Percentiles rank a stretch among this genome's conserved stretches.
Evolutionary conservation across 2,888 invertebrate species (phyloP).

Genomic region (Ethmia dodecea): DNA sequence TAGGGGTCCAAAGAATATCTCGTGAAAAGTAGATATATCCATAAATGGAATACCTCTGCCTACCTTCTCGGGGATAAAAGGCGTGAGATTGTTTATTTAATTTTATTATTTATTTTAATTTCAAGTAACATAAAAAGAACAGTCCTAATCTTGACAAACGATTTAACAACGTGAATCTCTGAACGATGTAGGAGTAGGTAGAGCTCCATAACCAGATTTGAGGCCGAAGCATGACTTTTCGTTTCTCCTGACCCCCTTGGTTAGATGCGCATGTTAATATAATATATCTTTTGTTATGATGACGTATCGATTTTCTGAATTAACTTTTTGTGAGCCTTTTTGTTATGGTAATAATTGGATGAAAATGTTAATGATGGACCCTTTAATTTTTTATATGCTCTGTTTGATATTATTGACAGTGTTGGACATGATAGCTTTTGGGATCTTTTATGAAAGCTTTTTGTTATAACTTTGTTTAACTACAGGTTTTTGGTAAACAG

Average conservation of each 20-base stretch:
- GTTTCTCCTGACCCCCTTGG: slow-evolving; percentile 31
- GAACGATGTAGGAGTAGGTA: not conserved
- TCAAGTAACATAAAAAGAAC: not conserved
- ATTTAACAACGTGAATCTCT: slow-evolving; percentile 1
- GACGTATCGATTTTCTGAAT: slow-evolving; percentile 58
- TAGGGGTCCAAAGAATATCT: too few relatives aligned
- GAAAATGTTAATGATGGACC: slow-evolving; percentile 51
- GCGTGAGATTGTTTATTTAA: too few relatives aligned
- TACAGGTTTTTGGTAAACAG: not conserved
- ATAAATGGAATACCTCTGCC: too few relatives aligned
- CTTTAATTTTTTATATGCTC: not conserved
- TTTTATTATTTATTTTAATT: too few relatives aligned
- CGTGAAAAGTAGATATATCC: too few relatives aligned
- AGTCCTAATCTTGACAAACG: slow-evolving; percentile 5
- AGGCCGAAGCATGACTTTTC: slow-evolving; percentile 34
- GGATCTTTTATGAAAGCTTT: not conserved
- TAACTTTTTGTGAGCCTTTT: slow-evolving; percentile 36
- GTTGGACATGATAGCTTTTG: not conserved
- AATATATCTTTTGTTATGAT: slow-evolving; percentile 40
- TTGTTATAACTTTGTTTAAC: not conserved
- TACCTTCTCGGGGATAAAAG: too few relatives aligned
- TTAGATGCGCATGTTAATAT: slow-evolving; percentile 32
- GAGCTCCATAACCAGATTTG: too few relatives aligned
- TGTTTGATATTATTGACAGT: not conserved
- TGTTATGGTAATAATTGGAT: slow-evolving; percentile 56